These are phyloP conservation scores for Chlamydotis undulata DNA, from an alignment of 2,113 vertebrate genomes.

Conservation along the genomic window DNA sequence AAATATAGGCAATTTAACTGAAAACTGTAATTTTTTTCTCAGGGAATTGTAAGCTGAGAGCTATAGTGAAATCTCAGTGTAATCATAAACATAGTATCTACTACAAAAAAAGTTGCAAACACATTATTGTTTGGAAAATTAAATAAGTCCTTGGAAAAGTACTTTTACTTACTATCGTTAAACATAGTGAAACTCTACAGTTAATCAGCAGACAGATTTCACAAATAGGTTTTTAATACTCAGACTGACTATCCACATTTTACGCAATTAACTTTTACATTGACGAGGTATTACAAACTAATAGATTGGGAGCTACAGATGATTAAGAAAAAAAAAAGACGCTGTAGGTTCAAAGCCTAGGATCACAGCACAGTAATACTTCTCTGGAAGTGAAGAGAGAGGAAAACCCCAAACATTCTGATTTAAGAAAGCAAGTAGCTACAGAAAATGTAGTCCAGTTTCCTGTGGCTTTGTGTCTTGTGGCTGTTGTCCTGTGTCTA, in stretches of 20 bases:
- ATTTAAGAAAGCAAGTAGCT: constrained; percentile 33
- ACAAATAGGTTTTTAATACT: background rate
- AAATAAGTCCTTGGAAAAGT: background rate
- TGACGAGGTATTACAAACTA: background rate
- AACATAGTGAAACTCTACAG: background rate
- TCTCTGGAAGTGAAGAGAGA: constrained; percentile 16
- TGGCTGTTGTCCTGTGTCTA: background rate
- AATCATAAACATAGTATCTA: background rate
- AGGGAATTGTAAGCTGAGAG: background rate
- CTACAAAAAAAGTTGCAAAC: background rate
- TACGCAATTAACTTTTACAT: background rate
- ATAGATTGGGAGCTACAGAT: background rate
- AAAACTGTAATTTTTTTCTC: background rate
- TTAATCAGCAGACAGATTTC: background rate
- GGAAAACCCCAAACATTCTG: constrained; percentile 12
- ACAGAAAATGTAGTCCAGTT: constrained; percentile 3
- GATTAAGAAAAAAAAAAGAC: background rate
- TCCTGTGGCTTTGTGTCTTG: constrained; percentile 33
- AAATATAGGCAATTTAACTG: background rate
- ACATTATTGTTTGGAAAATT: background rate
- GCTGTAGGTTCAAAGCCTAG: background rate
- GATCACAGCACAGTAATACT: background rate
- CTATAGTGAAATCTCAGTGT: background rate
- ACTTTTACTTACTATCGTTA: background rate
- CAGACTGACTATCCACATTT: background rate